Evolutionary conservation across 1,140 invertebrate species (phyloP), one percentile per base, ranked within the genome.

Genomic region (Trichonephila clavipes): DNA sequence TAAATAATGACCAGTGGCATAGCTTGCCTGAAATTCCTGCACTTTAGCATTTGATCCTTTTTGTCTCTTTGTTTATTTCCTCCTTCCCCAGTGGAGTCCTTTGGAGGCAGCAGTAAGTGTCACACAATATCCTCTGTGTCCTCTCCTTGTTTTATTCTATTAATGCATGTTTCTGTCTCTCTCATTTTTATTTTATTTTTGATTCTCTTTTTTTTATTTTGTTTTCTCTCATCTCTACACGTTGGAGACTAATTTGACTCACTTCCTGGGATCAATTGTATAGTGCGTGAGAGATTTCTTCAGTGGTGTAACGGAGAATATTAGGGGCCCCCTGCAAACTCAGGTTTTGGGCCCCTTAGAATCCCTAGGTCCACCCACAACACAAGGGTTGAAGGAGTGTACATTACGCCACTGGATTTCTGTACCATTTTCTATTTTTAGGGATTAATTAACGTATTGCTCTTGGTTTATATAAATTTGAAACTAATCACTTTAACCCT

Each of bases 31-130:
- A 93, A 40, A 88, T 89, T 94, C 93, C 93, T 94, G 93, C 93
- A 94, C 88, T 90, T 94, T 94, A 89, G 93, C 93, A 90, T 94
- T 94, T 94, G 87, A 94, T 61, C 93, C 93, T 94, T 85, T 94
- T 94, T 93, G 24, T 93, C 61, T 92, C 61, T 94, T 89, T 86
- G 59, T 82, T 92, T 77, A 59, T 91, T 83, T 89, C 88, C 72
- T 94, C 94, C 90, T 89, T 89, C 86, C 87, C 85, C 83, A 94
- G 94, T 92, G 94, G 90, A 94, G 72, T 92, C 94, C 86, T 85
- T 83, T 62, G 94, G 94, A 94, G 83, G 90, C 90, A 94, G 85
- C 94, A 94, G 94, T 94, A 94, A 94, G 94, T 94, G 94, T 92
- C 82, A 89, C 82, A 92, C 69, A 92, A 82, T 89, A 61, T 92